Evolutionary conservation across 2,797 vertebrate genomes (phyloP), one percentile per base, ranked within the genome.

Genomic region (Mionectes olivaceus): DNA sequence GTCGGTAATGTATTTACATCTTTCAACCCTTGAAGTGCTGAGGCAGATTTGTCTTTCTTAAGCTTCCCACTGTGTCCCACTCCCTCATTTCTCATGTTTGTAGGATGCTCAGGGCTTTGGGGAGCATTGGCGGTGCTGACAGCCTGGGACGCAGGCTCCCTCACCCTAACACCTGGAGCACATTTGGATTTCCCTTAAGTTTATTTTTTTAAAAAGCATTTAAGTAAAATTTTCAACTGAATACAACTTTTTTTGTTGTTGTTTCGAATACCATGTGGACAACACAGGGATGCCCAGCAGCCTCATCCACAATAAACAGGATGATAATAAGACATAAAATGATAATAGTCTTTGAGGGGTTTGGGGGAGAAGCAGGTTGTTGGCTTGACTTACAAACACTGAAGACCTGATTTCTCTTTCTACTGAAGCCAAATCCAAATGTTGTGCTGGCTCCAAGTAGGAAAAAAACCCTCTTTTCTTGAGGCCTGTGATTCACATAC

Each of bases 1-100:
- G 2, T 50, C 10, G 1, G 59, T 33, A 89, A 77, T n/a, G 2
- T 91, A 97, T 95, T 95, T 96, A 94, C 92, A 97, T 30, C 68
- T 89, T 87, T 71, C 83, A 75, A 24, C 35, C 49, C 82, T 84
- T 35, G 47, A 82, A 69, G 56, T 2, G 0, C 55, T 70, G 87
- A 89, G 74, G 78, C 78, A 89, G 57, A 33, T 70, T 39, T 30
- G 14, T 47, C 61, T 69, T 33, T 23, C 60, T 56, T 37, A 50
- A 32, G 22, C 41, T 79, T 86, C 57, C 68, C 68, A 33, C 56
- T 13, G 10, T 3, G 19, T 35, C 43, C 56, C 56, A 56, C 30
- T 17, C 46, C 44, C 37, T 52, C 12, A 8, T 73, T 90, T 63
- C 55, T 69, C 52, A 55, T 13, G 9, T 43, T 65, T 67, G 53